Base-by-base conservation (phyloP, 2,888 invertebrate species). In the Drosophila anomelani region DNA sequence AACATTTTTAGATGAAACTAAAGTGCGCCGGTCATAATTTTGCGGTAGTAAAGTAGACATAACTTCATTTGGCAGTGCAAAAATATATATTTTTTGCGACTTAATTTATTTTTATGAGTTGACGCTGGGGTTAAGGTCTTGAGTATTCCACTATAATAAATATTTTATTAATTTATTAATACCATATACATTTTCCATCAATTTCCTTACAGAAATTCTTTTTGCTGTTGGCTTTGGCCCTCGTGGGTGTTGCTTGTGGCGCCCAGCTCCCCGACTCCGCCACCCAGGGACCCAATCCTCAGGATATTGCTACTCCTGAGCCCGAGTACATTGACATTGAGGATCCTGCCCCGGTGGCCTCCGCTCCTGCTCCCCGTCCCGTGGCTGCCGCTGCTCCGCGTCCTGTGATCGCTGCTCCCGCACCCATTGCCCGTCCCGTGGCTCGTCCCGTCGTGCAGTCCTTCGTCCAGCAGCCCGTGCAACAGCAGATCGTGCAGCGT, bases 321-420 rank as follows among this genome's bases (percentile, higher is more conserved):
- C 92, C 92, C 47, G 92, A 92, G 77, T 92, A 92, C 67, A 92
- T 92, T 68, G 92, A 92, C 47, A 91, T 92, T n/a, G 92, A 92
- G 20, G 91, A 90, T 29, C 88, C 89, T 36, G 79, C 83, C n/a
- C 80, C 82, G 41, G 68, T 43, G 9, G 77, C 77, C 6, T 75
- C 85, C 20, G 77, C 89, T 8, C 78, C 80, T 4, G 74, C 79
- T 13, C 51, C 64, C 12, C 64, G 68, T 41, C 64, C 64, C 4
- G 64, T 66, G 13, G 68, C 67, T 36, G 66, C 67, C 29, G 54
- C 76, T 4, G 68, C 55, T 6, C 51, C 81, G 1, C 83, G 80
- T 7, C 77, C 81, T 0, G 58, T 75, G 44, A 51, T 73, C 15
- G 76, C 88, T 26, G 77, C 90, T 1, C 76, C 79, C 6, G 38